These are phyloP conservation scores for Lerema accius DNA, from an alignment of 1,140 invertebrate genomes.

Conservation along the genomic window DNA sequence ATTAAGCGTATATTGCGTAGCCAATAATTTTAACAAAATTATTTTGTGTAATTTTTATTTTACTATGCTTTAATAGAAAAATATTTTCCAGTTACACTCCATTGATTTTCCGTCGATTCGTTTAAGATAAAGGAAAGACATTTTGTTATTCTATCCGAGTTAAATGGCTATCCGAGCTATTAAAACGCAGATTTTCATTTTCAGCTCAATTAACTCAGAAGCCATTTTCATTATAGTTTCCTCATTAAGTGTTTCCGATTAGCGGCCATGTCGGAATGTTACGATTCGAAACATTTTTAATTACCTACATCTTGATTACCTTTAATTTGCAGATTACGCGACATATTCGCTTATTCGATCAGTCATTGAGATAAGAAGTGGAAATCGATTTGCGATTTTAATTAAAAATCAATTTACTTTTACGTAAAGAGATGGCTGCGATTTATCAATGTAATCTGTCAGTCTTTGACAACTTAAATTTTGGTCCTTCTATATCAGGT, in stretches of 20 bases:
- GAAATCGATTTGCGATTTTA: slow-evolving; percentile 30
- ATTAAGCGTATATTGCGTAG: too few relatives aligned
- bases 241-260: slow-evolving; percentile 78
- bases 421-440: background rate
- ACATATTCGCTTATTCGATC: slow-evolving; percentile 43
- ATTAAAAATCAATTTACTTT: slow-evolving; percentile 3
- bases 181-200: slow-evolving; percentile 68
- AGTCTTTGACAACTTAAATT: too few relatives aligned
- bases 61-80: too few relatives aligned
- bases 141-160: background rate
- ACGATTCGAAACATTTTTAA: slow-evolving; percentile 66
- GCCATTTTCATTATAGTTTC: slow-evolving; percentile 72
- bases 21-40: too few relatives aligned
- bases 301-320: slow-evolving; percentile 60
- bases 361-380: slow-evolving; percentile 37
- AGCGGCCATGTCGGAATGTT: slow-evolving; percentile 70
- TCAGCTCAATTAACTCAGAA: slow-evolving; percentile 71
- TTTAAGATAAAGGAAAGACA: background rate
- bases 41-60: too few relatives aligned
- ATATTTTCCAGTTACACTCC: too few relatives aligned
- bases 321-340: slow-evolving; percentile 48
- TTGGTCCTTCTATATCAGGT: too few relatives aligned
- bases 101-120: background rate
- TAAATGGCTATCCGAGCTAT: slow-evolving; percentile 26
- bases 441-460: background rate